These are phyloP conservation scores for Charanyca ferruginea DNA, from an alignment of 2,888 invertebrate genomes.

Conservation along the genomic window DNA sequence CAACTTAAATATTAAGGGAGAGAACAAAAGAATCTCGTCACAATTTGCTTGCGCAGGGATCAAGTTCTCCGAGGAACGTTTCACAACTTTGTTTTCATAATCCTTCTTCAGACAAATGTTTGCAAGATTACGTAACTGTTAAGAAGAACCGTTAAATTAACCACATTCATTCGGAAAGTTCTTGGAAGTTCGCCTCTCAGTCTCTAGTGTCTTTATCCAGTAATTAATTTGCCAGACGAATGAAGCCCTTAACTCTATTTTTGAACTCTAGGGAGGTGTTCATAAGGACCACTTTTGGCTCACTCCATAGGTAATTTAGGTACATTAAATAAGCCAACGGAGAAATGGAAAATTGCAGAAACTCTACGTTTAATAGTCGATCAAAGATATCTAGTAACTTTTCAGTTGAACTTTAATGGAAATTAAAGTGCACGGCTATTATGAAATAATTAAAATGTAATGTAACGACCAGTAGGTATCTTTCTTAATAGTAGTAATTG, in stretches of 20 bases:
- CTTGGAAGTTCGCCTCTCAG: slow-evolving; percentile 76
- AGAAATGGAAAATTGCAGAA: slow-evolving; percentile 48
- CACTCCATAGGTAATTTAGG: slow-evolving; percentile 26
- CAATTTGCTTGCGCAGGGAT: slow-evolving; percentile 52
- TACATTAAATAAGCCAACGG: slow-evolving; percentile 39
- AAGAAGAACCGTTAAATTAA: slow-evolving; percentile 82
- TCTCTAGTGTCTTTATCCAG: slow-evolving; percentile 75
- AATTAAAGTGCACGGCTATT: slow-evolving; percentile 30
- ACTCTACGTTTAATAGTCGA: slow-evolving; percentile 38
- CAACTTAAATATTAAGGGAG: slow-evolving; percentile 40
- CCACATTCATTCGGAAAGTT: slow-evolving; percentile 84
- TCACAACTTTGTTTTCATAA: slow-evolving; percentile 69
- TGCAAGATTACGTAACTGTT: slow-evolving; percentile 78
- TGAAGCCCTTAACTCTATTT: slow-evolving; percentile 32
- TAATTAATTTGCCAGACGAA: slow-evolving; percentile 70
- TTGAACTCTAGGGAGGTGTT: slow-evolving; percentile 37
- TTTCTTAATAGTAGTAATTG: slow-evolving; percentile 2
- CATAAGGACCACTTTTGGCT: slow-evolving; percentile 32
- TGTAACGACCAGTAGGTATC: not conserved
- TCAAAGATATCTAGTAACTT: slow-evolving; percentile 31
- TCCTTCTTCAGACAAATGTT: slow-evolving; percentile 71
- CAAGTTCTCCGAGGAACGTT: slow-evolving; percentile 57
- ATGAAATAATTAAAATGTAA: slow-evolving; percentile 14
- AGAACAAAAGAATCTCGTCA: slow-evolving; percentile 44
- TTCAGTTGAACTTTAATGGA: slow-evolving; percentile 29